Evolutionary conservation across 30 jellyfish, hydroid and myxozoan species (phyloP).

Genomic region (Hydractinia echinata): DNA sequence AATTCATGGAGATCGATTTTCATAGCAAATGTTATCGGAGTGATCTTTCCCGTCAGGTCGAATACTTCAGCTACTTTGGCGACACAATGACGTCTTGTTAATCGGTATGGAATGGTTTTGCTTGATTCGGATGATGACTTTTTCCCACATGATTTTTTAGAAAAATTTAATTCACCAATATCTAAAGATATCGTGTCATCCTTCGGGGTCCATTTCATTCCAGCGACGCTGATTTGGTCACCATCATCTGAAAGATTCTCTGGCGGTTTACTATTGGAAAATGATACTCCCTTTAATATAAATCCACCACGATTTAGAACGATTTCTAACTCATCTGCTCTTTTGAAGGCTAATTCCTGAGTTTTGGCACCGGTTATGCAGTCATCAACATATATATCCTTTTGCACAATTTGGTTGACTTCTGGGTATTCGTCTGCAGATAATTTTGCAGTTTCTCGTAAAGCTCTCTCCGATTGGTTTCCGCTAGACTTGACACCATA

Average conservation of each 20-base stretch:
- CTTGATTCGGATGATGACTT: background rate
- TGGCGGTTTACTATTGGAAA: background rate
- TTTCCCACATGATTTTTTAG: background rate
- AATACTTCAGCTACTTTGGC: background rate
- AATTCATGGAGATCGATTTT: background rate
- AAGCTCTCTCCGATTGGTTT: background rate
- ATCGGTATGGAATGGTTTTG: background rate
- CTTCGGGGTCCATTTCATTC: no score
- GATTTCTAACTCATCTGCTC: slow-evolving; percentile 24
- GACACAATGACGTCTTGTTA: slow-evolving; percentile 7
- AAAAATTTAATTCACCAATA: no score
- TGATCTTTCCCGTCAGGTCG: background rate
- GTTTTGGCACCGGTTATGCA: slow-evolving; percentile 18
- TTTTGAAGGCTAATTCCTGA: background rate
- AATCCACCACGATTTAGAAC: slow-evolving; percentile 18
- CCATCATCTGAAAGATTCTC: background rate
- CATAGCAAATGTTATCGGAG: background rate
- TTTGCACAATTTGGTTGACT: background rate
- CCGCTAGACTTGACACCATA: no score
- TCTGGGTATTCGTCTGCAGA: background rate
- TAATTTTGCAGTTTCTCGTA: slow-evolving; percentile 5
- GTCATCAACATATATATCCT: slow-evolving; percentile 25
- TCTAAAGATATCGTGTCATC: no score
- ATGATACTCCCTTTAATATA: background rate
- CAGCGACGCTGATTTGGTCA: background rate